phyloP scores from a whole-genome alignment of 92 coral and sea anemone genomes.

The Epizoanthus illoricatus region DNA sequence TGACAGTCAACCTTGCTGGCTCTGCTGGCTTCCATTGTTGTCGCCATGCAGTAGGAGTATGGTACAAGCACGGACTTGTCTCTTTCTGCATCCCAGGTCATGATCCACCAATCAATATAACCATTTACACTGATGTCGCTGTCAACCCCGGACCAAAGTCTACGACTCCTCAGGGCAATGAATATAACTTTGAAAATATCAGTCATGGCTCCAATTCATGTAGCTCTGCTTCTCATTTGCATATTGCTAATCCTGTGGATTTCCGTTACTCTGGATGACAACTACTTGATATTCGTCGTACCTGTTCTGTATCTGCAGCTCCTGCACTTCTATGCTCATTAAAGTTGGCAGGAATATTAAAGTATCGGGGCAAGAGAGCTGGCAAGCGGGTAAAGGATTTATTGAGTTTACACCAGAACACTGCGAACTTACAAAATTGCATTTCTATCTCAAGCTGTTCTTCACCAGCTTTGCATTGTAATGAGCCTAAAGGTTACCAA shows the following conservation, averaged over 20 bases:
- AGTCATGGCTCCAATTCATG: neutral
- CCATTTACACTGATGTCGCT: slow-evolving; percentile 6
- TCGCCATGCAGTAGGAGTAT: too few relatives aligned
- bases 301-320: neutral
- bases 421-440: too few relatives aligned
- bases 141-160: slow-evolving; percentile 9
- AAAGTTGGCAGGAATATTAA: neutral
- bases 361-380: neutral
- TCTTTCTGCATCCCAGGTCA: too few relatives aligned
- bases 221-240: neutral
- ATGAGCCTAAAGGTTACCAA: neutral
- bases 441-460: too few relatives aligned
- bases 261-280: neutral
- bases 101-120: neutral
- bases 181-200: neutral
- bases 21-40: too few relatives aligned
- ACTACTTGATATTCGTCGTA: neutral
- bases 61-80: too few relatives aligned
- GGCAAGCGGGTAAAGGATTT: neutral
- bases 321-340: neutral
- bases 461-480: too few relatives aligned
- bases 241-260: neutral
- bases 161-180: neutral
- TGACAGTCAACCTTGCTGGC: too few relatives aligned
- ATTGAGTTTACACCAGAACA: too few relatives aligned